Evolutionary conservation across 2,113 vertebrate species (phyloP).

Genomic region (Osmerus mordax): DNA sequence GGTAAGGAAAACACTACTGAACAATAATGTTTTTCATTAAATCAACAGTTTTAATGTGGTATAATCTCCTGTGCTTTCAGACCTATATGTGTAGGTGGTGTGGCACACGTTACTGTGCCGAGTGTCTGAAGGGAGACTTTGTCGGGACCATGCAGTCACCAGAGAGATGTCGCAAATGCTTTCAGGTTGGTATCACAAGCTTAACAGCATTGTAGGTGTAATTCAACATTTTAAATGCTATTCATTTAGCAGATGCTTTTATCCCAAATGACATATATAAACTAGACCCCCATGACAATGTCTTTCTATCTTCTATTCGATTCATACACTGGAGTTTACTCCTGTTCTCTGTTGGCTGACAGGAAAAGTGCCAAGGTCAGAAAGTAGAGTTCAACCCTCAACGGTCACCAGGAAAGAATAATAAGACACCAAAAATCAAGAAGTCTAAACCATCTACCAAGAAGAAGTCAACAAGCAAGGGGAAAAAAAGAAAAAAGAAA

Average conservation of each 20-base stretch:
- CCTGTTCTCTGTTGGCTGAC: neutral
- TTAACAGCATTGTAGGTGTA: neutral
- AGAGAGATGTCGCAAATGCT: constrained; percentile 27
- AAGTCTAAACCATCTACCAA: constrained; percentile 11
- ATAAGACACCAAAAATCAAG: neutral
- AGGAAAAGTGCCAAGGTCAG: constrained; percentile 23
- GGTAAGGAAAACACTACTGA: constrained; percentile 5
- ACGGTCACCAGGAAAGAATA: neutral
- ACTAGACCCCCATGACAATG: too few species aligned
- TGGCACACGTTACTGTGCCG: constrained; percentile 28
- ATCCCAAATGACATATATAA: too few species aligned
- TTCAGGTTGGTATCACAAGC: constrained; percentile 23
- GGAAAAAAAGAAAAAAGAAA: constrained; percentile 33
- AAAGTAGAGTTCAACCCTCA: constrained; percentile 18
- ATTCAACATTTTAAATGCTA: neutral
- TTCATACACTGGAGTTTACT: neutral
- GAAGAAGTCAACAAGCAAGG: constrained; percentile 26
- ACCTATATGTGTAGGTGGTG: constrained; percentile 31
- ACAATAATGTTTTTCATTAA: neutral
- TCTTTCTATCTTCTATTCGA: neutral
- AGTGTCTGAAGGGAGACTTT: constrained; percentile 26
- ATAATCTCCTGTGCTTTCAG: constrained; percentile 8
- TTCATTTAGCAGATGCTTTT: neutral
- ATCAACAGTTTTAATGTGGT: neutral
- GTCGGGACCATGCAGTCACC: constrained; percentile 23